Evolutionary conservation across 2,113 vertebrate species (phyloP).

Genomic region (Peromyscus californicus): DNA sequence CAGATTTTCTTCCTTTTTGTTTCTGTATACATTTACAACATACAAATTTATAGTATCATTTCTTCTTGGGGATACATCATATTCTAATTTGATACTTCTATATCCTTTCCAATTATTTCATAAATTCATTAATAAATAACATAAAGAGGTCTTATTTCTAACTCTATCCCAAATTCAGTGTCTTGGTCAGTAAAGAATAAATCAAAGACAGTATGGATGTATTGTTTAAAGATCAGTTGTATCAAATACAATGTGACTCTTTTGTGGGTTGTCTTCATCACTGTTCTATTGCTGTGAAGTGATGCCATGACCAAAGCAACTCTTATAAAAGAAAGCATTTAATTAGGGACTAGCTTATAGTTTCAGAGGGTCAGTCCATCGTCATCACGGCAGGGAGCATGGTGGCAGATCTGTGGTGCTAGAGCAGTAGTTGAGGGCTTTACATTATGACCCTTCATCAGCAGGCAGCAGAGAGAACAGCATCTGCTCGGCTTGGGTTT

Average conservation of each 20-base stretch:
- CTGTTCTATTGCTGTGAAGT: not conserved
- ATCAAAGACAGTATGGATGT: not conserved
- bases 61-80: slow-evolving; percentile 6
- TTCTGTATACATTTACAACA: not conserved
- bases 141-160: not conserved
- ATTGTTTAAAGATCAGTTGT: not conserved
- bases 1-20: not conserved
- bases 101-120: not conserved
- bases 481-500: not conserved
- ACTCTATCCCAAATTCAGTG: not conserved
- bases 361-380: not conserved
- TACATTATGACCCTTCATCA: not conserved
- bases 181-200: not conserved
- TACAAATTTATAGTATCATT: not conserved
- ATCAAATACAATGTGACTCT: not conserved
- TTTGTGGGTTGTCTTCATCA: not conserved
- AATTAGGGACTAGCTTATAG: not conserved
- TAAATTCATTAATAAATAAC: slow-evolving; percentile 2
- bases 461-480: not conserved
- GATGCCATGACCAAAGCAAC: not conserved
- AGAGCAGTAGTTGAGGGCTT: not conserved
- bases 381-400: not conserved
- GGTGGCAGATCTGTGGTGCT: not conserved
- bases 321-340: not conserved
- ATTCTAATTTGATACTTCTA: slow-evolving; percentile 3